Conservation (phyloP, 2,797 vertebrate species). For the Urophycis tenuis region DNA sequence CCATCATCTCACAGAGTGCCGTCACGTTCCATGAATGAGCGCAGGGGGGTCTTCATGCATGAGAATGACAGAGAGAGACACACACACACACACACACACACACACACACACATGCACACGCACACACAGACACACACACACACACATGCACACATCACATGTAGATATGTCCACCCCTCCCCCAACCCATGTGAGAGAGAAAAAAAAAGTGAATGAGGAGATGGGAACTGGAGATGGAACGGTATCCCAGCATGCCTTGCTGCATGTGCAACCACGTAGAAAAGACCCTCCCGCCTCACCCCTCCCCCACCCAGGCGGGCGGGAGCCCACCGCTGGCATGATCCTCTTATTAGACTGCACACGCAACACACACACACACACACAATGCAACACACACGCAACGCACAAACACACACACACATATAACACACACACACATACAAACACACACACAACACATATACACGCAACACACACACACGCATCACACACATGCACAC, state of each 20-base stretch:
- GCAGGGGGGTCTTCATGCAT: constrained; percentile 31
- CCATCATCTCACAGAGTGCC: constrained; percentile 12
- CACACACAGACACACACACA: constrained; percentile 18
- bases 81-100: constrained; percentile 15
- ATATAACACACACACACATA: neutral
- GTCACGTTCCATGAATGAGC: constrained; percentile 47
- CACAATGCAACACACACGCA: neutral
- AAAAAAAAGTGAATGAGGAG: constrained; percentile 59
- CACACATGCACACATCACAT: constrained; percentile 3
- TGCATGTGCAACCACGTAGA: constrained; percentile 4
- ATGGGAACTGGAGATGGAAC: constrained; percentile 39
- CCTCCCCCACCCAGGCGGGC: constrained; percentile 19
- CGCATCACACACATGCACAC: neutral
- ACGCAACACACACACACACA: constrained; percentile 29
- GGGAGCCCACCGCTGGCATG: constrained; percentile 27
- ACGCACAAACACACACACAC: neutral
- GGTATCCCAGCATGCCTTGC: constrained; percentile 22
- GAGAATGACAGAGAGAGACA: constrained; percentile 25
- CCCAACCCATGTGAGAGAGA: constrained; percentile 55
- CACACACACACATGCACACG: constrained; percentile 15
- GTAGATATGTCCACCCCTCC: constrained; percentile 38
- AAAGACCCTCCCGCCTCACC: constrained; percentile 8
- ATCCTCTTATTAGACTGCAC: constrained; percentile 42
- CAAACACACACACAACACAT: neutral
- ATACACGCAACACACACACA: neutral